phyloP scores from a whole-genome alignment of 2,797 vertebrate species.

The Gephyroberyx darwinii region DNA sequence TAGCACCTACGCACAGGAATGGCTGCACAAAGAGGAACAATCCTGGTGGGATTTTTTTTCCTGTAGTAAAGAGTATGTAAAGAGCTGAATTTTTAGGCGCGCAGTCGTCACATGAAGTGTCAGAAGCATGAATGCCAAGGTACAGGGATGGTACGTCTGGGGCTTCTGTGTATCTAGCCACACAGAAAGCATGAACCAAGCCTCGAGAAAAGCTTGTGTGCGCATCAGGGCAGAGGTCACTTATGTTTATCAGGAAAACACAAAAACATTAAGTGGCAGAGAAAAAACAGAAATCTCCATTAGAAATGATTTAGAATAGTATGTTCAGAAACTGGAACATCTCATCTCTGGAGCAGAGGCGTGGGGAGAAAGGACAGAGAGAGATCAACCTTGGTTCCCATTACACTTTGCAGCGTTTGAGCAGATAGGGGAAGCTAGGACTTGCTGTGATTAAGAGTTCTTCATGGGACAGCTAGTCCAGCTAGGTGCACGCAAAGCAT shows the following conservation, averaged over 20 bases:
- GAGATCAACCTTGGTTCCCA: conserved; percentile 10
- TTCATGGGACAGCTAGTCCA: conserved; percentile 9
- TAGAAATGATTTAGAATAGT: neutral
- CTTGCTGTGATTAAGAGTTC: neutral
- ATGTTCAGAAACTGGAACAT: conserved; percentile 5
- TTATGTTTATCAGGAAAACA: conserved; percentile 21
- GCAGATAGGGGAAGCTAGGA: neutral
- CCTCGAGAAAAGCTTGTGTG: conserved; percentile 16
- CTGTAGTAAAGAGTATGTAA: too few species aligned
- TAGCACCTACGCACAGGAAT: too few species aligned
- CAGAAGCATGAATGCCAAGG: too few species aligned
- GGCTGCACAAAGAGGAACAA: too few species aligned
- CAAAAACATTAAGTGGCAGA: neutral
- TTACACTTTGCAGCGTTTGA: conserved; percentile 13
- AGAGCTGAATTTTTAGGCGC: too few species aligned
- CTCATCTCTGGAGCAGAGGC: conserved; percentile 3
- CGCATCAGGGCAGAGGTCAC: conserved; percentile 12
- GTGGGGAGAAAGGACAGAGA: conserved; percentile 7
- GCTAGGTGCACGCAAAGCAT: conserved; percentile 32
- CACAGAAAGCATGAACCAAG: too few species aligned
- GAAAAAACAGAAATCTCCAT: neutral
- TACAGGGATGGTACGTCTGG: too few species aligned
- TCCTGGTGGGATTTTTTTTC: too few species aligned
- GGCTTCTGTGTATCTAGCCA: too few species aligned
- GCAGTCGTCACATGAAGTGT: too few species aligned